These are phyloP conservation scores for Trichonephila clavata DNA, from an alignment of 1,140 invertebrate species.

Conservation along the genomic window DNA sequence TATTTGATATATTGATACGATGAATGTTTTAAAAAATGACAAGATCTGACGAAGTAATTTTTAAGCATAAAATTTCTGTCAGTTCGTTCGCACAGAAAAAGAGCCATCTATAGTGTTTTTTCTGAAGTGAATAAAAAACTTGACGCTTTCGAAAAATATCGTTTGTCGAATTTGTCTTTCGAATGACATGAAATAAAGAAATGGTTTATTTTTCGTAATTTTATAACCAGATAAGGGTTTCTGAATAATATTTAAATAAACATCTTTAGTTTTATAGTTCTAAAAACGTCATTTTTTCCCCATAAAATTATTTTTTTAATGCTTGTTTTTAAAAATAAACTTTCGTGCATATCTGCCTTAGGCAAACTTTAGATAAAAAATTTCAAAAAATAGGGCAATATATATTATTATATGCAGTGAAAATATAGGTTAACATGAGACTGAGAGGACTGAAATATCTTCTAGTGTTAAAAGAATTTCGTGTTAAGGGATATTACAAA, in stretches of 20 bases:
- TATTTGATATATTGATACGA: neutral
- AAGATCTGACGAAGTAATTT: neutral
- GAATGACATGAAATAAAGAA: neutral
- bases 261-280: neutral
- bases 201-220: neutral
- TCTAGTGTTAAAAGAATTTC: too few relatives aligned
- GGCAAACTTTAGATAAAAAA: too few relatives aligned
- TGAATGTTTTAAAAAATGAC: neutral
- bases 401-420: too few relatives aligned
- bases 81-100: neutral
- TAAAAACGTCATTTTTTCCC: too few relatives aligned
- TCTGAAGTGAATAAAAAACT: neutral
- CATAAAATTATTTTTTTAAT: too few relatives aligned
- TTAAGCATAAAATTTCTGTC: neutral
- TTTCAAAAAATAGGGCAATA: too few relatives aligned
- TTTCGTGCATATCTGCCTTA: too few relatives aligned
- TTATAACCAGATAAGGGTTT: neutral
- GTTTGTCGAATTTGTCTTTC: neutral
- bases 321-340: too few relatives aligned
- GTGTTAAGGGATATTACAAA: too few relatives aligned
- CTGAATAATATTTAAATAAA: neutral
- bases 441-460: too few relatives aligned
- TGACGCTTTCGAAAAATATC: neutral
- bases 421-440: too few relatives aligned
- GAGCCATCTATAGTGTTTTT: neutral